These are phyloP conservation scores for Otus scops DNA, from an alignment of 2,797 vertebrate genomes.

Conservation along the genomic window DNA sequence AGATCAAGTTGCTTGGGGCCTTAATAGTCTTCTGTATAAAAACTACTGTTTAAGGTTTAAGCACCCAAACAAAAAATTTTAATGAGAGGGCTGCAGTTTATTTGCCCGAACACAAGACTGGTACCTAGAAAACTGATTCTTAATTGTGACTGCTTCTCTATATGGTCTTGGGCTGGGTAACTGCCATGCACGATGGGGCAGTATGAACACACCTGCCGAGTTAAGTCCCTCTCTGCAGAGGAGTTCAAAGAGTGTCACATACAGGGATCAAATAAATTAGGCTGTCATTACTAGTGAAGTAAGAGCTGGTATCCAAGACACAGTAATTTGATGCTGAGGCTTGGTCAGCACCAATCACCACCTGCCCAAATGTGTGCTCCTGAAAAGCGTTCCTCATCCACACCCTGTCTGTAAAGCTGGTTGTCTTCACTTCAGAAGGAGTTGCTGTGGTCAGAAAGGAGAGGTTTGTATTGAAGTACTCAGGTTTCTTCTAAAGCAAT, in stretches of 20 bases:
- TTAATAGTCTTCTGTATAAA: neutral
- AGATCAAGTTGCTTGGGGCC: accelerated
- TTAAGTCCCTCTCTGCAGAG: neutral
- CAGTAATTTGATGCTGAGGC: neutral
- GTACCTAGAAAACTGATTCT: neutral
- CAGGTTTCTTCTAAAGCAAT: neutral
- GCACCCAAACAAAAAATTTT: neutral
- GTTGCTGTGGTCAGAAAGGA: neutral
- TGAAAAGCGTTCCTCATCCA: neutral
- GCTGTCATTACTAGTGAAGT: neutral
- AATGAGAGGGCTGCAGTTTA: neutral
- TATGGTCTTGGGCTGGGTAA: neutral
- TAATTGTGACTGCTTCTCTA: neutral
- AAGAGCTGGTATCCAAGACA: neutral
- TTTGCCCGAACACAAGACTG: neutral
- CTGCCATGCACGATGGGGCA: neutral
- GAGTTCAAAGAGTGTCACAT: neutral
- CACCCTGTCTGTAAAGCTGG: neutral
- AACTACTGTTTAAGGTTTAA: neutral
- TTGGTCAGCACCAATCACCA: neutral
- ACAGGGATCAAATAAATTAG: neutral
- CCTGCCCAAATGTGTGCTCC: neutral
- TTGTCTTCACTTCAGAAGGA: neutral
- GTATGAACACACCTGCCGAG: neutral
- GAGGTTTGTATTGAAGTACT: neutral